Base-by-base conservation (phyloP, 2,797 vertebrate species). In the Eremophila alpestris region DNA sequence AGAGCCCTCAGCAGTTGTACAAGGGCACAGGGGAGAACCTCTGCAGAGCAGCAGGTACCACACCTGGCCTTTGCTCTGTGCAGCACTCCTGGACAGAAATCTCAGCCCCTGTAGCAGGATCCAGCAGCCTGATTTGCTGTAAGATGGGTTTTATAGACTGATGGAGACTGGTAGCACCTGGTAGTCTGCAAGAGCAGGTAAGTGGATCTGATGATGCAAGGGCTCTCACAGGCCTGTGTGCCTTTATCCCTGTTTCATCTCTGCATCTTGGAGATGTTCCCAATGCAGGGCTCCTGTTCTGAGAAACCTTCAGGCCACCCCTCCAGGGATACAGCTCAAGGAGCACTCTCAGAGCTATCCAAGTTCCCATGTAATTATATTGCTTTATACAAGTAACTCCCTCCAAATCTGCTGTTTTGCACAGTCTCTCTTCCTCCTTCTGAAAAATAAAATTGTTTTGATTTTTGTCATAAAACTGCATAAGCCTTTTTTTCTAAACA, bases 1-100 rank as follows among this genome's bases (percentile, higher is more conserved):
- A 62, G 16, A 80, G 23, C 6, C 24, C 3, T 3, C 32, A 74
- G 41, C 24, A 34, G 15, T 3, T 54, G 55, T 38, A 12, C 1
- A 3, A 49, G 22, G n/a, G 14, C 2, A 3, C 45, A 40, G 40
- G 14, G 7, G 5, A 10, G 69, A 64, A 58, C 12, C 9, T 15
- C 45, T 1, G 4, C 32, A 36, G 22, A n/a, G 14, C 0, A 4
- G 13, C 1, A 11, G 38, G 27, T 79, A 26, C 19, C 21, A 68
- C n/a, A 67, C 9, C 9, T 36, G 38, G 10, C 7, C 51, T 62
- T 58, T 3, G 0, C 22, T 94, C 60, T 81, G 41, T 81, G 40
- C 32, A 86, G 30, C 1, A 3, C 11, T 54, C 79, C 69, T 93
- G 65, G 54, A 32, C 34, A 49, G 49, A 63, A 70, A 56, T 46